These are phyloP conservation scores for Brachyptera putata DNA, from an alignment of 2,888 invertebrate species.

Conservation along the genomic window DNA sequence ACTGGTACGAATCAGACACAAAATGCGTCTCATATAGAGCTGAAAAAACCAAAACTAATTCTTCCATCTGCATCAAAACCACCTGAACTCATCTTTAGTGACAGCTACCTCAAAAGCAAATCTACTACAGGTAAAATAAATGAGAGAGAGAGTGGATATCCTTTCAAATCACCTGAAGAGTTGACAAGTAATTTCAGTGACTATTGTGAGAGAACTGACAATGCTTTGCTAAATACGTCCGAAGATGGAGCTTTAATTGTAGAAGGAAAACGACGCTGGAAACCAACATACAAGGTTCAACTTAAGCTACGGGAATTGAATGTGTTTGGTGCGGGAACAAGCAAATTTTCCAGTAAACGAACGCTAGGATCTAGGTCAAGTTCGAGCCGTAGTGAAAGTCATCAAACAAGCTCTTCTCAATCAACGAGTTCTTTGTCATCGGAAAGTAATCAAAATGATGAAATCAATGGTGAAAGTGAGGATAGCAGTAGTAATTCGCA, in stretches of 20 bases:
- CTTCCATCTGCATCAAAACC: background rate
- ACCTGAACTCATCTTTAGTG: background rate
- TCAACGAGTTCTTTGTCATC: background rate
- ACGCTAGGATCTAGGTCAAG: constrained; percentile 21
- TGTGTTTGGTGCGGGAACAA: constrained; percentile 31
- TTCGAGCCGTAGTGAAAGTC: constrained; percentile 15
- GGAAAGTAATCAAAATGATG: background rate
- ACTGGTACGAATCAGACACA: too few relatives aligned
- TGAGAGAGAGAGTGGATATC: background rate
- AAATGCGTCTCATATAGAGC: constrained; percentile 13
- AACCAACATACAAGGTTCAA: constrained; percentile 31
- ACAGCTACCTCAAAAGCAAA: too few relatives aligned
- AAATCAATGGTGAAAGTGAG: background rate
- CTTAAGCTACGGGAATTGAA: constrained; percentile 30
- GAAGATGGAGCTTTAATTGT: constrained; percentile 20
- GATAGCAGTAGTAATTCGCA: background rate
- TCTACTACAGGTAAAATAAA: too few relatives aligned
- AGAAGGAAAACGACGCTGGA: constrained; percentile 31
- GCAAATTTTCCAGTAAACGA: constrained; percentile 24
- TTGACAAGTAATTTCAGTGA: background rate
- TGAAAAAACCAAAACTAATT: constrained; percentile 28
- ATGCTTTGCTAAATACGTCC: background rate
- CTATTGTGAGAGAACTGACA: background rate
- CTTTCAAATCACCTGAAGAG: background rate
- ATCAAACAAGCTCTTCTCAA: background rate